Evolutionary conservation across 2,113 vertebrate species (phyloP).

Genomic region (Hepsetus odoe): DNA sequence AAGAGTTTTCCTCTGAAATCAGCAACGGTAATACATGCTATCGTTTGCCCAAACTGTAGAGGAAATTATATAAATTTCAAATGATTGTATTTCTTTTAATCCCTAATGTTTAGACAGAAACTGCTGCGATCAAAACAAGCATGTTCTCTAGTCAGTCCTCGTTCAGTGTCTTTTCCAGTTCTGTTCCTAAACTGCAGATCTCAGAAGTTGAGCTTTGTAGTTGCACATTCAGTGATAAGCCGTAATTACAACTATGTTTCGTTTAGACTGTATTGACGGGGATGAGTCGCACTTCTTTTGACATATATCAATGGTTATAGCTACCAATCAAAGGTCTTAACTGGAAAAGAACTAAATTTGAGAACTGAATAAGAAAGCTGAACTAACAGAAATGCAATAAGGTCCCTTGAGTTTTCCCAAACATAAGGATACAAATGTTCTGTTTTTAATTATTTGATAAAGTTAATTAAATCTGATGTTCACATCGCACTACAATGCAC

Average conservation of each 20-base stretch:
- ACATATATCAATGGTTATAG: no score
- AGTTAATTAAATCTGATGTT: conserved; percentile 2
- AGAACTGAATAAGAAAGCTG: not conserved
- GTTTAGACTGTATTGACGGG: no score
- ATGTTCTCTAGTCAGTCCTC: not conserved
- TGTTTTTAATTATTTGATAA: no score
- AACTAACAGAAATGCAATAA: no score
- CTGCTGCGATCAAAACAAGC: not conserved
- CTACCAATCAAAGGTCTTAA: no score
- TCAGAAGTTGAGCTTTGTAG: not conserved
- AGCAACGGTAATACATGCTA: conserved; percentile 1
- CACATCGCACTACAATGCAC: conserved; percentile 6
- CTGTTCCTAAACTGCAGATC: not conserved
- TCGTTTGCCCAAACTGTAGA: conserved; percentile 7
- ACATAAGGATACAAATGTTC: no score
- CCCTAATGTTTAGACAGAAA: not conserved
- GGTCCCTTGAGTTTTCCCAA: no score
- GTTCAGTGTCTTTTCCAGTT: not conserved
- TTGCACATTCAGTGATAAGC: no score
- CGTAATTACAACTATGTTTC: no score
- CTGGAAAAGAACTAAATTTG: not conserved
- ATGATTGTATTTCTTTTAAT: not conserved
- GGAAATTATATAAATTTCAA: no score
- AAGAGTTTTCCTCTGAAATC: not conserved
- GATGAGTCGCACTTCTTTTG: no score